Evolutionary conservation across 1,140 invertebrate species (phyloP).

Genomic region (Bombus breviceps): DNA sequence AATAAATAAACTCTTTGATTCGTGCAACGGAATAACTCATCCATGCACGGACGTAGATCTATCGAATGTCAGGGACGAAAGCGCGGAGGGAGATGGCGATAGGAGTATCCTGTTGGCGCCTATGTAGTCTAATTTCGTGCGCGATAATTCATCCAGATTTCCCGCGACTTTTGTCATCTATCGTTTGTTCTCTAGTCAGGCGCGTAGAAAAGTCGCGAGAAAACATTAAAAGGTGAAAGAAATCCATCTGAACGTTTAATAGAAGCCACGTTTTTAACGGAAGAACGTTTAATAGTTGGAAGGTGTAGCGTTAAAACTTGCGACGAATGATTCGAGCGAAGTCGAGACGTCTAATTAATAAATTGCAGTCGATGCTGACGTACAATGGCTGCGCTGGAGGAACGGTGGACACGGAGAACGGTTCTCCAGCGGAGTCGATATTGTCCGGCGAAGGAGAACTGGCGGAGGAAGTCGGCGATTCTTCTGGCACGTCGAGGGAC

Average conservation of each 20-base stretch:
- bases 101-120: slow-evolving; percentile 56
- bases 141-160: slow-evolving; percentile 38
- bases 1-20: neutral
- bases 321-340: slow-evolving; percentile 4
- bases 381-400: slow-evolving; percentile 66
- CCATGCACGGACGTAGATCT: slow-evolving; percentile 35
- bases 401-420: slow-evolving; percentile 70
- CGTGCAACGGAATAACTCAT: neutral
- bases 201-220: neutral
- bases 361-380: slow-evolving; percentile 76
- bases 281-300: neutral
- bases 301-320: neutral
- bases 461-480: slow-evolving; percentile 74
- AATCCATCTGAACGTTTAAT: neutral
- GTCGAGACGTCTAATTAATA: slow-evolving; percentile 28
- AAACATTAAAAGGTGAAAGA: neutral
- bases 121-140: slow-evolving; percentile 55
- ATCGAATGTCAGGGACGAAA: slow-evolving; percentile 73
- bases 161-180: slow-evolving; percentile 32
- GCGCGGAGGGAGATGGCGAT: slow-evolving; percentile 31
- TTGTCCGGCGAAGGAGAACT: slow-evolving; percentile 75
- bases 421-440: slow-evolving; percentile 75
- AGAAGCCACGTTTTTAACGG: too few species aligned
- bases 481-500: slow-evolving; percentile 73
- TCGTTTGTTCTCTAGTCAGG: neutral